Percentiles rank a stretch among this genome's conserved stretches.
phyloP scores from a whole-genome alignment of 2,797 vertebrate species.

The Limnodromus scolopaceus region DNA sequence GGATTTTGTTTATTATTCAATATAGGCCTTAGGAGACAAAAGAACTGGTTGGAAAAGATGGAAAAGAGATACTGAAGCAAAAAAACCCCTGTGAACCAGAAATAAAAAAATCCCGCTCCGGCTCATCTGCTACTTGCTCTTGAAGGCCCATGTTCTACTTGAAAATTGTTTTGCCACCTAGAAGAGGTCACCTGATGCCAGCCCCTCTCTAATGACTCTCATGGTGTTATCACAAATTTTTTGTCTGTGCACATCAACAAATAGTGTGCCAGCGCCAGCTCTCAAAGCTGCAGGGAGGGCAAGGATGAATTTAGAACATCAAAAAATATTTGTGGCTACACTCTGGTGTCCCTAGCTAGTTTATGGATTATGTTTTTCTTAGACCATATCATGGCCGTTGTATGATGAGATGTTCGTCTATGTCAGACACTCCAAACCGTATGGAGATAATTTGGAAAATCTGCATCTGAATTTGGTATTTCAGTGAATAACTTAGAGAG shows the following conservation, averaged over 20 bases:
- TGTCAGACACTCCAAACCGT: not conserved
- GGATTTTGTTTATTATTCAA: not conserved
- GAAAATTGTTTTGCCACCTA: not conserved
- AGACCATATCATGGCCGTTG: fast-evolving
- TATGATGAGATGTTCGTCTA: not conserved
- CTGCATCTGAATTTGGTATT: not conserved
- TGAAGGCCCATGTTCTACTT: not conserved
- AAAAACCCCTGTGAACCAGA: not conserved
- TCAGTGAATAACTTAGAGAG: not conserved
- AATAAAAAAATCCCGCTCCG: not conserved
- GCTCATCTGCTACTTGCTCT: not conserved
- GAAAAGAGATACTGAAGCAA: not conserved
- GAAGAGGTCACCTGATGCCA: not conserved
- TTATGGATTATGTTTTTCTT: not conserved
- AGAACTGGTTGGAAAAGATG: not conserved
- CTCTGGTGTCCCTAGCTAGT: not conserved
- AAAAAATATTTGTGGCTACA: not conserved
- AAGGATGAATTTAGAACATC: not conserved
- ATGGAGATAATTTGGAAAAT: not conserved
- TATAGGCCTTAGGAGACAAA: not conserved
- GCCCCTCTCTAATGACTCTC: not conserved
- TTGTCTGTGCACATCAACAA: not conserved
- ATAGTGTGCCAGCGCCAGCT: not conserved
- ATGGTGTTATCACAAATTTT: not conserved
- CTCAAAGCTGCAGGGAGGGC: not conserved